Conservation (phyloP, 2,797 vertebrate species). For the Cetoscarus ocellatus region DNA sequence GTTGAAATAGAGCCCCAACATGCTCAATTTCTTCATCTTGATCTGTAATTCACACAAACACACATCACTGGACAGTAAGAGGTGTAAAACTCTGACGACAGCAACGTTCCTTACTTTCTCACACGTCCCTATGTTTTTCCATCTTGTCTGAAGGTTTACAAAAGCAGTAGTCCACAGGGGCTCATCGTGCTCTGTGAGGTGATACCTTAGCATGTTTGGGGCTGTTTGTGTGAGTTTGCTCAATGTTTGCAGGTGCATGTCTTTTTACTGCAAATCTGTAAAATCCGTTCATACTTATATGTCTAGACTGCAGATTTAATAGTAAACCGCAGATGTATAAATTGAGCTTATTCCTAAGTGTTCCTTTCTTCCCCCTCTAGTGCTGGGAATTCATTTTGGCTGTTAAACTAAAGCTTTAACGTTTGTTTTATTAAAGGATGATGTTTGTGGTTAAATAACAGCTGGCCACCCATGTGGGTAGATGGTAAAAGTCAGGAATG, state of each 20-base stretch:
- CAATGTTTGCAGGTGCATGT: slow-evolving; percentile 37
- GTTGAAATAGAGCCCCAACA: too few species aligned
- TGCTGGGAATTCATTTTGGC: slow-evolving; percentile 19
- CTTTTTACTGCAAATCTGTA: slow-evolving; percentile 45
- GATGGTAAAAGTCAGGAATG: slow-evolving; percentile 31
- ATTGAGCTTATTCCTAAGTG: slow-evolving; percentile 23
- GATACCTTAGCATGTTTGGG: slow-evolving; percentile 21
- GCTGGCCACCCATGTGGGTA: slow-evolving; percentile 38
- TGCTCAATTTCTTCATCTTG: too few species aligned
- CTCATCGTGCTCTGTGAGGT: slow-evolving; percentile 19
- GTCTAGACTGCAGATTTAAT: slow-evolving; percentile 62
- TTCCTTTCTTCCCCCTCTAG: slow-evolving; percentile 14
- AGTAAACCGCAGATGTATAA: slow-evolving; percentile 46
- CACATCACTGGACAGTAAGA: too few species aligned
- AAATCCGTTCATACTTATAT: slow-evolving; percentile 42
- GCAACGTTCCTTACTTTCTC: too few species aligned
- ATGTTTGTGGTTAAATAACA: slow-evolving; percentile 40
- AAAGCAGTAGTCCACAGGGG: too few species aligned
- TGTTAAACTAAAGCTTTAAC: slow-evolving; percentile 22
- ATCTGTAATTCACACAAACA: too few species aligned
- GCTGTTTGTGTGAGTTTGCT: slow-evolving; percentile 31
- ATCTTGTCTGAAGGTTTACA: background rate
- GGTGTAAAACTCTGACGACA: too few species aligned
- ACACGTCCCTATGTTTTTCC: too few species aligned
- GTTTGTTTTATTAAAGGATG: slow-evolving; percentile 34